Evolutionary conservation across 2,113 vertebrate species (phyloP), one percentile per base, ranked within the genome.

Genomic region (Muntiacus muntjak): DNA sequence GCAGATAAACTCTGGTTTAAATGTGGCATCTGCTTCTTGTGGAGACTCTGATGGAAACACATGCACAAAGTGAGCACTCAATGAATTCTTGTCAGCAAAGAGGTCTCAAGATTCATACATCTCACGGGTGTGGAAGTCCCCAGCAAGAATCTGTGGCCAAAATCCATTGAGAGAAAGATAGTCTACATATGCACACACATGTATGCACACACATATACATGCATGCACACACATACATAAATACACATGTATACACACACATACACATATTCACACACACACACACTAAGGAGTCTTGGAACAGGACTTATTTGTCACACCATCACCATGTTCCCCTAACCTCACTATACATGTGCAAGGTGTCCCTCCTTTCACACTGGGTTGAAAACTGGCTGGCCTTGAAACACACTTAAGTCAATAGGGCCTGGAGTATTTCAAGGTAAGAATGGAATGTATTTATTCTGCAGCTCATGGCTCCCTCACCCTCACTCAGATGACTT

Each of bases 71-170:
- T 87, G 83, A 95, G 89, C 47, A 25, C 87, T 76, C 0, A 2
- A 11, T 92, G 95, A 91, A 7, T 89, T 74, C 82, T 33, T 95
- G 86, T 94, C 50, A 5, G 33, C 36, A 50, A 85, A 76, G 86
- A 62, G n/a, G 36, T n/a, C 89, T 95, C 62, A 36, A 84, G 71
- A 89, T 83, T 95, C 94, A 91, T 83, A 96, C 83, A 16, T 95
- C 55, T 93, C 78, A 5, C 9, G 11, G 50, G 78, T 93, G 58
- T 74, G 92, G 74, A 78, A 82, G 62, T 43, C 36, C 60, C 67
- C 86, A 96, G 55, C 79, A 89, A 94, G 86, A 67, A 45, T 57
- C 79, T 71, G 58, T 58, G 76, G 76, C 62, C 71, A 87, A 89
- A 87, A 91, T 74, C 87, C 94, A 87, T 5, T 54, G 36, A 87